Evolutionary conservation across 2,797 vertebrate species (phyloP).

Genomic region (Ctenosaura bakeri): DNA sequence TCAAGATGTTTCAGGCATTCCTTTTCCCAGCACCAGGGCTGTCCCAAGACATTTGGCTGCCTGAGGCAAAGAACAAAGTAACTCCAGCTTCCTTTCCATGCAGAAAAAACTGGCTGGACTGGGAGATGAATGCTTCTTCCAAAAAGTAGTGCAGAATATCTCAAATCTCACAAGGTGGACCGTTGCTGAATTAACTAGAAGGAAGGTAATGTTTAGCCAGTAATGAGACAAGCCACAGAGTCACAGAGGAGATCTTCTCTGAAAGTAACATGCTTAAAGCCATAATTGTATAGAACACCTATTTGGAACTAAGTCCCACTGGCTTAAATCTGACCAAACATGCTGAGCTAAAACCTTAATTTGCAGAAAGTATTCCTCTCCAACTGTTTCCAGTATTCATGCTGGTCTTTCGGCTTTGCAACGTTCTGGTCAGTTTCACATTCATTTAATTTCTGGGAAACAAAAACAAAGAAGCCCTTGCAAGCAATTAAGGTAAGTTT

Average conservation of each 20-base stretch:
- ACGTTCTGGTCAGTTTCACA: constrained; percentile 6
- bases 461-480: background rate
- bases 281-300: background rate
- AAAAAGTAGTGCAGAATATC: too few relatives aligned
- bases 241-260: background rate
- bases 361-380: background rate
- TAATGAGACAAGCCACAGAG: background rate
- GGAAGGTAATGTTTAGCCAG: background rate
- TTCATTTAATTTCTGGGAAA: background rate
- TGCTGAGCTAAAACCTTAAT: background rate
- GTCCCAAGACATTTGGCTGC: too few relatives aligned
- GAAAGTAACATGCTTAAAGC: background rate
- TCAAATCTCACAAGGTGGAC: too few relatives aligned
- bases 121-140: too few relatives aligned
- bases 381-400: background rate
- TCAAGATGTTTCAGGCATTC: too few relatives aligned
- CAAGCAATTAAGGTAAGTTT: background rate
- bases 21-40: too few relatives aligned
- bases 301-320: background rate
- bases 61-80: too few relatives aligned
- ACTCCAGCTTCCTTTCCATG: too few relatives aligned
- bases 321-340: background rate
- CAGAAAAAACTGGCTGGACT: too few relatives aligned
- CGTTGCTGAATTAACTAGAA: background rate
- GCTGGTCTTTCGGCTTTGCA: background rate